Conservation (phyloP, 2,888 invertebrate genomes). For the Latrodectus elegans region DNA sequence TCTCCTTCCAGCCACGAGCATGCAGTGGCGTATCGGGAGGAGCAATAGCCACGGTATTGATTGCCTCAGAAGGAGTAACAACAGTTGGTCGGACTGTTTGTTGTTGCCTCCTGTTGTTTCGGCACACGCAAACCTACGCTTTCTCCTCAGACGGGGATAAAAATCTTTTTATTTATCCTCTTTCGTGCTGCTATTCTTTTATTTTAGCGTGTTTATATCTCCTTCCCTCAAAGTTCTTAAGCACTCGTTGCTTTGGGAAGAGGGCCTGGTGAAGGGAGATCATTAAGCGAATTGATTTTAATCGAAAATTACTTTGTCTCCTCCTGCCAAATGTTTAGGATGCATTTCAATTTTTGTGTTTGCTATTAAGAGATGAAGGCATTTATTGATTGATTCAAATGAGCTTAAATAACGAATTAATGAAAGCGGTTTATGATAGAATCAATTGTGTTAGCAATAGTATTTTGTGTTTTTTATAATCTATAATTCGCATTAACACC, state of each 20-base stretch:
- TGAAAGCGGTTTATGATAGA: no score
- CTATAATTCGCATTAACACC: no score
- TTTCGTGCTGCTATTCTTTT: not conserved
- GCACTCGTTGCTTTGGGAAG: not conserved
- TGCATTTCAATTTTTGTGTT: no score
- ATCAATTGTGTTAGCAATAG: no score
- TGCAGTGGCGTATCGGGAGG: not conserved
- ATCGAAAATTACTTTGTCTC: not conserved
- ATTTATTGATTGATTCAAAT: no score
- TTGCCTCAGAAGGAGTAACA: conserved; percentile 43
- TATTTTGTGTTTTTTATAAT: no score
- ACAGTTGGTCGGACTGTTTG: conserved; percentile 61
- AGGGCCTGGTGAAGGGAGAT: not conserved
- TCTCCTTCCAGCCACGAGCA: not conserved
- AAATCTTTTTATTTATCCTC: not conserved
- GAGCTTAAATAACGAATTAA: no score
- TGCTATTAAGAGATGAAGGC: no score
- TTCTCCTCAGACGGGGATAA: not conserved
- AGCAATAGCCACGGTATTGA: conserved; percentile 35
- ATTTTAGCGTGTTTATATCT: not conserved
- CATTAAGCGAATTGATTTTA: not conserved
- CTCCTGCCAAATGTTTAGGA: no score
- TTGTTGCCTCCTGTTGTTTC: conserved; percentile 50
- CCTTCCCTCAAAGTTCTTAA: not conserved
- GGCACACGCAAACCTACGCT: conserved; percentile 48